Percentiles rank a stretch among this genome's conserved stretches.
These are phyloP conservation scores for Orchesella flavescens DNA, from an alignment of 2,888 invertebrate species.

Conservation along the genomic window DNA sequence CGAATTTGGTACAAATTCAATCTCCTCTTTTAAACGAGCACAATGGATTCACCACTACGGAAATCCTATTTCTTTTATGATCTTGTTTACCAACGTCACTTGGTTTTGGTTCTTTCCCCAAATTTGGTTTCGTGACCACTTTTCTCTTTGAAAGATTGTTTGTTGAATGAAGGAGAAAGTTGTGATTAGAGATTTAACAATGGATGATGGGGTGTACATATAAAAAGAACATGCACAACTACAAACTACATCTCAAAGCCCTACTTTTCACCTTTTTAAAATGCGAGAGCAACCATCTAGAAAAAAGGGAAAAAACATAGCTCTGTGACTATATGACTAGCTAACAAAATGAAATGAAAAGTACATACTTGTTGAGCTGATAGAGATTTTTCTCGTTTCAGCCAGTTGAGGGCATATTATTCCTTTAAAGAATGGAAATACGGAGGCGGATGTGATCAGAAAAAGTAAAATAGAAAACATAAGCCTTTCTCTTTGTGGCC, in stretches of 20 bases:
- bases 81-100: neutral
- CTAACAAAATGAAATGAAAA: neutral
- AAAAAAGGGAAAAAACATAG: too few relatives aligned
- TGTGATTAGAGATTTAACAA: conserved; percentile 47
- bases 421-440: neutral
- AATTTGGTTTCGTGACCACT: neutral
- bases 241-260: conserved; percentile 1
- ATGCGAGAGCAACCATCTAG: conserved; percentile 48
- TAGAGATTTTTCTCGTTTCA: conserved; percentile 2
- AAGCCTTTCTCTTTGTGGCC: too few relatives aligned
- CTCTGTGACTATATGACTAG: neutral
- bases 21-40: conserved; percentile 29
- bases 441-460: too few relatives aligned
- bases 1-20: conserved; percentile 35
- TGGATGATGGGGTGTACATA: neutral
- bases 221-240: conserved; percentile 11
- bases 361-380: conserved; percentile 52
- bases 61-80: conserved; percentile 54
- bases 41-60: conserved; percentile 25
- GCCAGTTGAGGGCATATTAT: neutral
- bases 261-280: conserved; percentile 49
- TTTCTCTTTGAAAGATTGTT: neutral
- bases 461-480: too few relatives aligned
- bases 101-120: neutral
- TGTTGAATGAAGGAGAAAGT: conserved; percentile 55